phyloP scores from a whole-genome alignment of 2,113 vertebrate genomes.

The Saccopteryx leptura region DNA sequence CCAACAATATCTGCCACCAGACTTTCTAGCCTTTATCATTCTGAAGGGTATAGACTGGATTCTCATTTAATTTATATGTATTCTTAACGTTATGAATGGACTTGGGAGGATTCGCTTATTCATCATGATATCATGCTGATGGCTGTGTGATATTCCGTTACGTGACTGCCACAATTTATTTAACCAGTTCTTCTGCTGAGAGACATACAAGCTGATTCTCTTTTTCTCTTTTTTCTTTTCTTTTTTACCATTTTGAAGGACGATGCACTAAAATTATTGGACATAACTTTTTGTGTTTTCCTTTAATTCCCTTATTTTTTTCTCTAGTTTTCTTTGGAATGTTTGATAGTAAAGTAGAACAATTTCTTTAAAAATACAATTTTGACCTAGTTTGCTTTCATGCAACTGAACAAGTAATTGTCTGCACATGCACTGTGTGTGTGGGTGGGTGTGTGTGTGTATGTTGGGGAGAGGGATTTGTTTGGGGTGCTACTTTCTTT shows the following conservation, averaged over 20 bases:
- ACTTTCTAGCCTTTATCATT: conserved; percentile 12
- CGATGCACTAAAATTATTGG: background rate
- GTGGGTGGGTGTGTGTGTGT: background rate
- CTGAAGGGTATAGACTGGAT: background rate
- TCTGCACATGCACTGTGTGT: background rate
- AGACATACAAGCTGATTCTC: background rate
- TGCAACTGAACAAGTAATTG: background rate
- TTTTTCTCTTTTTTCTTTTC: background rate
- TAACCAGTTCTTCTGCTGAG: background rate
- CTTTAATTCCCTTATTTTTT: conserved; percentile 47
- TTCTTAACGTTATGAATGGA: background rate
- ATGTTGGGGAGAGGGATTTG: background rate
- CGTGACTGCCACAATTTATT: background rate
- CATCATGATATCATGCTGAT: background rate
- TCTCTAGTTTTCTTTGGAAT: conserved; percentile 49
- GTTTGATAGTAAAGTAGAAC: background rate
- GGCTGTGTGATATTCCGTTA: background rate
- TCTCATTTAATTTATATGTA: background rate
- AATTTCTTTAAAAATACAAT: background rate
- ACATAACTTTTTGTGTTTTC: background rate
- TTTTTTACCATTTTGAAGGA: background rate
- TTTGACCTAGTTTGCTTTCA: conserved; percentile 35
- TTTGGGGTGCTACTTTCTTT: background rate
- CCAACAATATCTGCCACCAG: background rate
- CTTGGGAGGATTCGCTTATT: background rate